A percentile compares a stretch with the other conserved stretches of the same genome.
phyloP scores from a whole-genome alignment of 2,888 invertebrate genomes.

The Kuschelorhynchus macadamiae region DNA sequence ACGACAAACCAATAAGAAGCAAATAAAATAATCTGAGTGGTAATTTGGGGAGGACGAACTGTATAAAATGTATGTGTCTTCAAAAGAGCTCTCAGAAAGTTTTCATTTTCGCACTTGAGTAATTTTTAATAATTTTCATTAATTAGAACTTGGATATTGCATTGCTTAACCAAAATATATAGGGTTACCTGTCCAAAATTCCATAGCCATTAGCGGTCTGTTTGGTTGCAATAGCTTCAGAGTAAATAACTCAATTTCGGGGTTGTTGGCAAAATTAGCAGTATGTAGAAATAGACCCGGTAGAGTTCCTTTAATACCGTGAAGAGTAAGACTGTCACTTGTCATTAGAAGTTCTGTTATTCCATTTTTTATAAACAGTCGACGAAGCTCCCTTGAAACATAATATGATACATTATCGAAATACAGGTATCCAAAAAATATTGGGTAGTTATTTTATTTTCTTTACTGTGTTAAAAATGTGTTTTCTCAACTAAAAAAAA shows the following conservation, averaged over 20 bases:
- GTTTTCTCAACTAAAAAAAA: no score
- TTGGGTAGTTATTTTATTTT: no score
- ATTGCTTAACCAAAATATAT: no score
- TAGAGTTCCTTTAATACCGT: slow-evolving; percentile 63
- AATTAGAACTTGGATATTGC: no score
- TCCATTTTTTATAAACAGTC: slow-evolving; percentile 62
- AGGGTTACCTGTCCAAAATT: slow-evolving; percentile 66
- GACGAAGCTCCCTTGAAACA: slow-evolving; percentile 60
- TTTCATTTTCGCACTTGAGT: no score
- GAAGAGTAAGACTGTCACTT: slow-evolving; percentile 68
- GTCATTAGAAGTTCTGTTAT: slow-evolving; percentile 70
- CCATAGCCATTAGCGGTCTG: slow-evolving; percentile 73
- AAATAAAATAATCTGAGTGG: background rate
- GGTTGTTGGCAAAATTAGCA: slow-evolving; percentile 70
- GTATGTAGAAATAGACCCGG: slow-evolving; percentile 69
- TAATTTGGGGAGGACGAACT: background rate
- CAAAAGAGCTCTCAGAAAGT: no score
- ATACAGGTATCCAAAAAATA: no score
- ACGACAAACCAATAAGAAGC: no score
- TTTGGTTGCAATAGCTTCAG: slow-evolving; percentile 64
- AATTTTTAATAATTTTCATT: no score
- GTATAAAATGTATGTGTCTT: no score
- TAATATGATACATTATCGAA: no score
- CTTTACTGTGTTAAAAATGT: no score
- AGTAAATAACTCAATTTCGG: slow-evolving; percentile 53